phyloP scores from a whole-genome alignment of 2,888 invertebrate genomes.

The Sesamia inferens region DNA sequence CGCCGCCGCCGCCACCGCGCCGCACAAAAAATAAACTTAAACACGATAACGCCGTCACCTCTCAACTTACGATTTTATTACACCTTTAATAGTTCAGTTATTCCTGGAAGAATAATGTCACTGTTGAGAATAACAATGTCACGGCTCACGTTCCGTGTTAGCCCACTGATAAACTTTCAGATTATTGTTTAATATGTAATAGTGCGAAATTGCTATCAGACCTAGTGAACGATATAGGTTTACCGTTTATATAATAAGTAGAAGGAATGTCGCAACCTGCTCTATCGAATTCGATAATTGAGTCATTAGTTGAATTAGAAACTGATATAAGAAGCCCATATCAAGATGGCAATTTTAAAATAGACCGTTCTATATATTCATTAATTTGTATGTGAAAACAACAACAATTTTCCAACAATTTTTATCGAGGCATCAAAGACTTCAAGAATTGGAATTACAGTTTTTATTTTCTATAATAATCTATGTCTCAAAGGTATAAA shows the following conservation, averaged over 20 bases:
- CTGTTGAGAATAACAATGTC: conserved; percentile 41
- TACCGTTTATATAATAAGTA: conserved; percentile 11
- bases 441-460: background rate
- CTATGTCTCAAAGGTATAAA: conserved; percentile 32
- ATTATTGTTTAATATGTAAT: conserved; percentile 33
- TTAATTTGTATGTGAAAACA: background rate
- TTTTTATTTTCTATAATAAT: background rate
- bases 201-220: conserved; percentile 22
- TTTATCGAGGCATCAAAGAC: background rate
- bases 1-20: conserved; percentile 64
- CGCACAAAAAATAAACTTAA: conserved; percentile 65
- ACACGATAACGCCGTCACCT: conserved; percentile 73
- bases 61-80: conserved; percentile 61
- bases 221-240: conserved; percentile 15
- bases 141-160: conserved; percentile 41
- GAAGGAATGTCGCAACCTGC: conserved; percentile 14
- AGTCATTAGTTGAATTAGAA: conserved; percentile 8
- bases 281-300: conserved; percentile 22
- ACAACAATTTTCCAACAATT: background rate
- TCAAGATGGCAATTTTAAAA: background rate
- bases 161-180: conserved; percentile 24
- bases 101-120: conserved; percentile 55
- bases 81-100: conserved; percentile 33
- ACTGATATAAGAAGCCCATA: background rate
- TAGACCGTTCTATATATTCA: background rate